Percentiles rank a stretch among this genome's conserved stretches.
Conservation (phyloP, 2,113 vertebrate genomes). For the Alaudala cheleensis region DNA sequence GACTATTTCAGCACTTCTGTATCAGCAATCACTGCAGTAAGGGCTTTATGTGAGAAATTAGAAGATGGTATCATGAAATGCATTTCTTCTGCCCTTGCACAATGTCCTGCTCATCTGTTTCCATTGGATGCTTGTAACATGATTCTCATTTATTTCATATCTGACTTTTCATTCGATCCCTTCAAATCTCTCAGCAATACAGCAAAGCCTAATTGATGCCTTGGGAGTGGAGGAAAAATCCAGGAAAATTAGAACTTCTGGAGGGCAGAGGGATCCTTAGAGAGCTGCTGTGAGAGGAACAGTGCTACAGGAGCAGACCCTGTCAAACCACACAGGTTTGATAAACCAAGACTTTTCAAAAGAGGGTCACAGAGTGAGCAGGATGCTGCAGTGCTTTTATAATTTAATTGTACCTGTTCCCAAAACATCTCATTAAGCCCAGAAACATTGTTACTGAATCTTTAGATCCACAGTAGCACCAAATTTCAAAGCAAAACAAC, state of each 20-base stretch:
- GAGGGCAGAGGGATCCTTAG: neutral
- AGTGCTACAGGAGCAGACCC: neutral
- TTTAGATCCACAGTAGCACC: neutral
- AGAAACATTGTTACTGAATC: neutral
- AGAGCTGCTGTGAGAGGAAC: neutral
- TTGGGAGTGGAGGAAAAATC: neutral
- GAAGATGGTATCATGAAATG: neutral
- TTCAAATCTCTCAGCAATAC: neutral
- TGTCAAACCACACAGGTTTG: neutral
- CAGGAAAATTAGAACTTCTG: neutral
- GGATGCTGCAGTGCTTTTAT: neutral
- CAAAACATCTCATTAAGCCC: neutral
- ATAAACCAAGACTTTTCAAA: neutral
- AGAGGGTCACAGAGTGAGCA: neutral
- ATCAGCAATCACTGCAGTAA: neutral
- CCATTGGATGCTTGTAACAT: neutral
- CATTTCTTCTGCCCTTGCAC: neutral
- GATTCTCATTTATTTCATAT: neutral
- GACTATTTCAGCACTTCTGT: neutral
- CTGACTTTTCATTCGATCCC: neutral
- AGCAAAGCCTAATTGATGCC: neutral
- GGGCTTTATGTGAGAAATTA: neutral
- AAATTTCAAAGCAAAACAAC: neutral
- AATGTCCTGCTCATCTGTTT: neutral
- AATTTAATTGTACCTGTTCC: neutral